Percentiles rank a stretch among this genome's conserved stretches.
Evolutionary conservation across 2,113 vertebrate species (phyloP).

Genomic region (Clarias batrachus): DNA sequence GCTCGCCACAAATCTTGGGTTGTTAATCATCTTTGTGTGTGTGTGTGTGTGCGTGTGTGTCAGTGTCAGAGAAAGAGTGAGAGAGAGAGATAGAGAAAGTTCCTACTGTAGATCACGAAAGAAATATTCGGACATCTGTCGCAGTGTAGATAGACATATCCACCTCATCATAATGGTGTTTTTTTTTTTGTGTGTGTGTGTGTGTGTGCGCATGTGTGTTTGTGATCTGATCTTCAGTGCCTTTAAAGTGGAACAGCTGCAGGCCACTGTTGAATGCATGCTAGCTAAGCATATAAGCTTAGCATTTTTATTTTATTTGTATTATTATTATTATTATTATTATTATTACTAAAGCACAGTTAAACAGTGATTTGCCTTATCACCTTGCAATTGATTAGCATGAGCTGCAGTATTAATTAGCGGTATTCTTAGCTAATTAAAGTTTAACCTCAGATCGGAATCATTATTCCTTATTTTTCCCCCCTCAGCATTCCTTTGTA

Average conservation of each 20-base stretch:
- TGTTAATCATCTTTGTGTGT: not conserved
- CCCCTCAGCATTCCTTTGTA: not conserved
- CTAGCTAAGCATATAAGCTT: not conserved
- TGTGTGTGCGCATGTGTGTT: not conserved
- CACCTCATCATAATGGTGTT: not conserved
- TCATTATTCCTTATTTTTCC: not conserved
- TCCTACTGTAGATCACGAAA: not conserved
- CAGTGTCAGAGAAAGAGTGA: not conserved
- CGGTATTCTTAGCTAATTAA: not conserved
- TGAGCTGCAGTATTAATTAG: not conserved
- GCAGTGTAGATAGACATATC: conserved; percentile 41
- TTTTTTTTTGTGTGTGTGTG: not conserved
- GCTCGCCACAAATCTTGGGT: not conserved
- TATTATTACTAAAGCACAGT: not conserved
- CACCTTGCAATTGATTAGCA: not conserved
- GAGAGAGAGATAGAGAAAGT: not conserved
- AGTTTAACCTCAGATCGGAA: not conserved
- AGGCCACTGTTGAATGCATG: not conserved
- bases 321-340: not conserved
- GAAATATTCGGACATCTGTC: conserved; percentile 40
- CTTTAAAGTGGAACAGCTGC: conserved; percentile 29
- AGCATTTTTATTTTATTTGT: not conserved
- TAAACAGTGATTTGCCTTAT: no score
- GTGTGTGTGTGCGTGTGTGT: not conserved
- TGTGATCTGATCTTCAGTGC: not conserved